Percentiles rank a stretch among this genome's conserved stretches.
phyloP scores from a whole-genome alignment of 2,113 vertebrate species.

The Notarius lentiginosus region DNA sequence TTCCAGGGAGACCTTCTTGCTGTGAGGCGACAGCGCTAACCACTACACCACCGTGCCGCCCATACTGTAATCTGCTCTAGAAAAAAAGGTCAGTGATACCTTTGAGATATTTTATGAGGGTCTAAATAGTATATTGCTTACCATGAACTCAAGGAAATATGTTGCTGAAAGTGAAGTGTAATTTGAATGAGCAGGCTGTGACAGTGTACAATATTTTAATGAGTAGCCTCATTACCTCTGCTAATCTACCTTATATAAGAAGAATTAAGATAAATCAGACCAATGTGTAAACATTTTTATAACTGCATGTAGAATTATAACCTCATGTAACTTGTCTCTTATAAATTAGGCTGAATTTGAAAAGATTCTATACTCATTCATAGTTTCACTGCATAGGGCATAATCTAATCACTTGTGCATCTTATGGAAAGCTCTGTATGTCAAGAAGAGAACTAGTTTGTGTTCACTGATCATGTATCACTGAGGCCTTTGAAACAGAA shows the following conservation, averaged over 20 bases:
- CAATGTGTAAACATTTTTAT: not conserved
- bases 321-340: not conserved
- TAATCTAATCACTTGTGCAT: not conserved
- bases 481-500: slow-evolving; percentile 8
- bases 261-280: not conserved
- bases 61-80: not conserved
- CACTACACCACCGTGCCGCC: no score
- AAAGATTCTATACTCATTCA: not conserved
- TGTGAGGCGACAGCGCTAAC: no score
- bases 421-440: not conserved
- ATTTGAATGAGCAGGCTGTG: not conserved
- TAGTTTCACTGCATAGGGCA: not conserved
- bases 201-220: not conserved
- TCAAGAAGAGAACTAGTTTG: not conserved
- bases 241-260: not conserved
- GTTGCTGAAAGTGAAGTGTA: not conserved
- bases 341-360: not conserved
- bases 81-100: not conserved
- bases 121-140: not conserved
- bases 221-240: not conserved
- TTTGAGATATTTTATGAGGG: not conserved
- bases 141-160: not conserved
- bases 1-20: no score
- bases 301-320: not conserved
- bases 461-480: not conserved